These are phyloP conservation scores for Prorops nasuta DNA, from an alignment of 1,140 invertebrate species.

Conservation along the genomic window DNA sequence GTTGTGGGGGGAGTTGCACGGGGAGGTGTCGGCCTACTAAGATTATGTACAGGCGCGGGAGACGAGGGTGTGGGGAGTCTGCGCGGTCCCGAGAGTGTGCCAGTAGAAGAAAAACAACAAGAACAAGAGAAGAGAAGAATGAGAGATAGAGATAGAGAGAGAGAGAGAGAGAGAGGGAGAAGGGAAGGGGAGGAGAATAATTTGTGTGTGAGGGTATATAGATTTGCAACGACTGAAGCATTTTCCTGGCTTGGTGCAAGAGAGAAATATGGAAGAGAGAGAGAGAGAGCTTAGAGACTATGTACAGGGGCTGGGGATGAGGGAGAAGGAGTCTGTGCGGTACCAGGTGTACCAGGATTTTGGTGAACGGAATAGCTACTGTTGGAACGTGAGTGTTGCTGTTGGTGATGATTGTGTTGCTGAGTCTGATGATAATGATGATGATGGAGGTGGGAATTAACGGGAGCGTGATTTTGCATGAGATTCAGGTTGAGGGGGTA, in stretches of 20 bases:
- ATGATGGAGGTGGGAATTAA: constrained; percentile 28
- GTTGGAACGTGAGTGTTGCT: constrained; percentile 40
- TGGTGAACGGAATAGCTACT: constrained; percentile 43
- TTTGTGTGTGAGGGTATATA: too few relatives aligned
- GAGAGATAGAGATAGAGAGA: constrained; percentile 6
- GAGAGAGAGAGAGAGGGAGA: constrained; percentile 9
- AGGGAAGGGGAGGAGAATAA: too few relatives aligned
- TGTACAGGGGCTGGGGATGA: constrained; percentile 56
- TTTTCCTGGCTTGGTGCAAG: too few relatives aligned
- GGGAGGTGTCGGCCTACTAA: constrained; percentile 40
- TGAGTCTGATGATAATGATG: constrained; percentile 32
- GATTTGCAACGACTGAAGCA: too few relatives aligned
- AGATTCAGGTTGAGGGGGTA: constrained; percentile 54
- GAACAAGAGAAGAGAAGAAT: constrained; percentile 1
- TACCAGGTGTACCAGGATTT: constrained; percentile 47
- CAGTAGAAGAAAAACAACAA: constrained; percentile 14
- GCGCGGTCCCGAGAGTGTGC: constrained; percentile 24
- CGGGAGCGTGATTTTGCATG: constrained; percentile 38
- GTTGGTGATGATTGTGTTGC: constrained; percentile 35
- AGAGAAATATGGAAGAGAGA: constrained; percentile 9
- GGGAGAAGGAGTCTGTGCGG: constrained; percentile 51
- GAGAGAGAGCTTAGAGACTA: constrained; percentile 44
- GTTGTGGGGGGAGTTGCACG: constrained; percentile 23
- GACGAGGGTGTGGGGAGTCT: constrained; percentile 45
- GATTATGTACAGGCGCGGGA: constrained; percentile 50